Base-by-base conservation (phyloP, 64 coral and sea anemone genomes). In the Stichodactyla helianthus region DNA sequence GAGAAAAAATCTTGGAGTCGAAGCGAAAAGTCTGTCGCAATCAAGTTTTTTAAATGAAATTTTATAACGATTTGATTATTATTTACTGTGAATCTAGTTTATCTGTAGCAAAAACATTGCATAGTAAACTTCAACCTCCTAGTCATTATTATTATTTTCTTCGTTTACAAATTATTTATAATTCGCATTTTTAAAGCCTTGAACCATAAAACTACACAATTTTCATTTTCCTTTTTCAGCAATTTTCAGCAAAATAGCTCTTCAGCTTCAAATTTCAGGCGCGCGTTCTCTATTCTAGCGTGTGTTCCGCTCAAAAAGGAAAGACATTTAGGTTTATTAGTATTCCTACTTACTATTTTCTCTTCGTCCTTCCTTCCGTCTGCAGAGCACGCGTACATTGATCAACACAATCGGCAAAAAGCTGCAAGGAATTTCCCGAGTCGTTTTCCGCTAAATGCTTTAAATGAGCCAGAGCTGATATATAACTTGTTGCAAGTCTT, bases 341-440 rank as follows among this genome's bases (percentile, higher is more conserved):
- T 57, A 22, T 44, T 0, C 10, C 4, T 54, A 93, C 94, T 93
- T 82, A 96, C 94, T 93, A 88, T 88, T 99, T 99, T 67, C 97
- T 77, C 27, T 89, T 92, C 12, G 97, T 74, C 53, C 97, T 79
- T 59, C 97, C 97, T 52, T 99, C 97, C 7, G 97, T 93, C 58
- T 99, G 97, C 55, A 99, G 58, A 23, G 97, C 97, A 54, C 91
- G 91, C 3, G 97, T 99, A 86, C 97, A 99, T 25, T 99, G 90
- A 17, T 94, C 89, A n/a, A 99, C 97, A 63, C 93, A 92, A 23
- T 99, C 97, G 10, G 93, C 97, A 52, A 96, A 96, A 68, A 87
- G 94, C 50, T 96, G 84, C n/a, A 99, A 85, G 77, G 94, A 96
- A 83, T 93, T 96, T 15, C 77, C 88, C 6, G 94, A 96, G 59